Percentiles rank a stretch among this genome's conserved stretches.
These are phyloP conservation scores for Theristicus caerulescens DNA, from an alignment of 2,113 vertebrate genomes.

Conservation along the genomic window DNA sequence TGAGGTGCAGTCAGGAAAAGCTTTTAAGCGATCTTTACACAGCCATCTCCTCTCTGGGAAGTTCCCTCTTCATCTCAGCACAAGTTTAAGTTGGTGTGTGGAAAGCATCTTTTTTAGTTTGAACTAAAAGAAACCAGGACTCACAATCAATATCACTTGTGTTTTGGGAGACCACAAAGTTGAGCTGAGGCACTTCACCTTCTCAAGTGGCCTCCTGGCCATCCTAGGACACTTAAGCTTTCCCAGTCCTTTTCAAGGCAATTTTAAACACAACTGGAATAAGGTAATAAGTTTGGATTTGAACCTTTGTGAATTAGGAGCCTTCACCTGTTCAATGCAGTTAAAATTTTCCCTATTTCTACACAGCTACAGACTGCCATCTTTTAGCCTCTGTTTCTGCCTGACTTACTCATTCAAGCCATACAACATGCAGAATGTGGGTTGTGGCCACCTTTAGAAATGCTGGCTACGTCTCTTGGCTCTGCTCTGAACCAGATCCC, in stretches of 20 bases:
- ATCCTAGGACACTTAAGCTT: background rate
- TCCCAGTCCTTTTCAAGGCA: background rate
- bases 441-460: background rate
- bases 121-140: background rate
- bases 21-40: background rate
- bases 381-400: background rate
- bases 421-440: background rate
- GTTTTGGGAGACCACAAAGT: background rate
- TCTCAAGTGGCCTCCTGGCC: background rate
- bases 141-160: background rate
- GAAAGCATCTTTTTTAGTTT: background rate
- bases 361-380: background rate
- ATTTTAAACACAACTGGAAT: background rate
- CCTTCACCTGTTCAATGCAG: rapidly evolving
- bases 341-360: background rate
- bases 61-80: background rate
- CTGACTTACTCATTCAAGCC: background rate
- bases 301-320: background rate
- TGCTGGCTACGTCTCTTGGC: background rate
- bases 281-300: background rate
- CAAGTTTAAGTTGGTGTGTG: background rate
- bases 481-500: background rate
- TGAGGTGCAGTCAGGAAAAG: background rate
- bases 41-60: background rate
- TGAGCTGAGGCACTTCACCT: background rate